phyloP scores from a whole-genome alignment of 2,888 invertebrate species.

The Blastobasis lacticolella region DNA sequence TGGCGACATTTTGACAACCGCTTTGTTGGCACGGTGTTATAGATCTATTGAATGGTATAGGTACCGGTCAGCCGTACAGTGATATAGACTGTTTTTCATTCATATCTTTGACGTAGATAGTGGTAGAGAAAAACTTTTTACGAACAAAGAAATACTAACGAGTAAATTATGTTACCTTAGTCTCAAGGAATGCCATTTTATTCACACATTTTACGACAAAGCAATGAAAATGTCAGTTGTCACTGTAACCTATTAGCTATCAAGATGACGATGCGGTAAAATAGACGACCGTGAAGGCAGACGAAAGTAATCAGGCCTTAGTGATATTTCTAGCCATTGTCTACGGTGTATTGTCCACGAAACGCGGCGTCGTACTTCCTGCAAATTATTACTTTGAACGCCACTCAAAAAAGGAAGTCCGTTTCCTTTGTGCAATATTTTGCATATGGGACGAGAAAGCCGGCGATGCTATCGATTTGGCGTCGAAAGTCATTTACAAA shows the following conservation, averaged over 20 bases:
- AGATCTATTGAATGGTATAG: too few species aligned
- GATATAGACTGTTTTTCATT: too few species aligned
- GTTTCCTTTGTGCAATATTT: conserved; percentile 54
- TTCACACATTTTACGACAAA: background rate
- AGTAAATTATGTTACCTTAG: too few species aligned
- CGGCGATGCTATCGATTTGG: conserved; percentile 25
- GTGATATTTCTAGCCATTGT: conserved; percentile 22
- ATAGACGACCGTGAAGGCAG: conserved; percentile 2
- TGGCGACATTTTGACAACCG: too few species aligned
- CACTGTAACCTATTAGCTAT: background rate
- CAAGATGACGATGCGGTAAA: conserved; percentile 3
- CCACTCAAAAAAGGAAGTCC: conserved; percentile 53
- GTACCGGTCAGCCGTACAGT: too few species aligned
- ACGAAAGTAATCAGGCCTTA: conserved; percentile 2
- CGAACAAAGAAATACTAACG: too few species aligned
- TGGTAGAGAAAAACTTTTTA: too few species aligned
- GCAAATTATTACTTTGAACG: conserved; percentile 29
- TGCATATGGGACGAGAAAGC: conserved; percentile 45
- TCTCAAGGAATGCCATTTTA: too few species aligned
- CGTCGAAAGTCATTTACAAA: conserved; percentile 30
- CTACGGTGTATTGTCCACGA: conserved; percentile 42
- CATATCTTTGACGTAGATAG: too few species aligned
- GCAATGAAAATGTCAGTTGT: background rate
- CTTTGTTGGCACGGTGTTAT: too few species aligned
- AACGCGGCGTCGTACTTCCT: conserved; percentile 46